Base-by-base conservation (phyloP, 2,888 invertebrate species). In the Erebia aethiops region DNA sequence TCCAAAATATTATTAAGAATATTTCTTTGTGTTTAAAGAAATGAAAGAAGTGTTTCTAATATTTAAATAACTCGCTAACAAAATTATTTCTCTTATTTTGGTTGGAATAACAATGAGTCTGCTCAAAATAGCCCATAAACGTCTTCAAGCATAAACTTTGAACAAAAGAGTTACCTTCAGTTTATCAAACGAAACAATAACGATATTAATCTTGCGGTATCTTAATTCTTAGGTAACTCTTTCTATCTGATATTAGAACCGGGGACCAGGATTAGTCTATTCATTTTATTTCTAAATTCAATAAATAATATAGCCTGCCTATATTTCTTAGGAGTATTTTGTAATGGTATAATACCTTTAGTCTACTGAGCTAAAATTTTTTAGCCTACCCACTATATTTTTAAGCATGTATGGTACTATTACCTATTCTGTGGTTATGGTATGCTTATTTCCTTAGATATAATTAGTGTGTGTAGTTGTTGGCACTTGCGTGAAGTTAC, bases 181-280 rank as follows among this genome's bases (percentile, higher is more conserved):
- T 18, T 21, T 21, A 21, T 56, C 56, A 21, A 13, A 56, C 18
- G 56, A 57, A 57, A 57, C 21, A 57, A 57, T 57, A 57, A 26
- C 35, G 7, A 35, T 26, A 57, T 57, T 57, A 57, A 57, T 57
- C 56, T 21, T 57, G 26, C 1, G 14, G 21, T 57, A 57, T 57
- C 56, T 54, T 54, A 9, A 35, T 7, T 35, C 35, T 35, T 35
- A 35, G 35, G 35, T 35, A 35, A 26, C 56, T 26, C 11, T 26
- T 57, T 18, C 26, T 21, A 26, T 57, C 26, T 14, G 26, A 13
- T 26, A 11, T 57, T 57, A 26, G 9, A 26, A 14, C 5, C 14
- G 13, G 26, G 14, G 21, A 57, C 5, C 7, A 57, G 26, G 26
- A 21, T 26, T 14, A 26, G 26, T 26, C 21, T 21, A 21, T 56